phyloP scores from a whole-genome alignment of 2,113 vertebrate species.

The Tychaedon coryphoeus region DNA sequence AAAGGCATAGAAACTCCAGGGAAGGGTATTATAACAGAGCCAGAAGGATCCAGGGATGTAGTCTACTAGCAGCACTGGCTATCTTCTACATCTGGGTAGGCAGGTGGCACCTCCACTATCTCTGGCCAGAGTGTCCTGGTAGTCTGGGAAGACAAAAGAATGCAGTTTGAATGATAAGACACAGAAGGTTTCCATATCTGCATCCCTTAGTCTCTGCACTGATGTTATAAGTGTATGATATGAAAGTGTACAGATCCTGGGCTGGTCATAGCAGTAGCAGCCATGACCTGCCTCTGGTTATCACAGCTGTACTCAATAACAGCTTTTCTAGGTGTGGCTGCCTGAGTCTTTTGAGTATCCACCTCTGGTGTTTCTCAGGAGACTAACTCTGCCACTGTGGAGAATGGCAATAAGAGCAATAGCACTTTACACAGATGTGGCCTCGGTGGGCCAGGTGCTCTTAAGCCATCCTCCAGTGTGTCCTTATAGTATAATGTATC shows the following conservation, averaged over 20 bases:
- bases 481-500: background rate
- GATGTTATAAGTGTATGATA: too few relatives aligned
- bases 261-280: background rate
- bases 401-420: fast-evolving
- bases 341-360: background rate
- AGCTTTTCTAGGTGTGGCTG: background rate
- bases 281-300: background rate
- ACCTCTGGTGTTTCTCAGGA: background rate
- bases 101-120: background rate
- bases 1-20: background rate
- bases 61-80: background rate
- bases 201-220: background rate
- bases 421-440: background rate
- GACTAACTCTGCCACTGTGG: background rate
- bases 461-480: background rate
- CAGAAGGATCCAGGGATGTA: background rate
- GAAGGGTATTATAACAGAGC: background rate
- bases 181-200: background rate
- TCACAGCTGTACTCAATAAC: background rate
- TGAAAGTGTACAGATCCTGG: background rate
- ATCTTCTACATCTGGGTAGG: background rate
- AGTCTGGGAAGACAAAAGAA: background rate
- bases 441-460: background rate
- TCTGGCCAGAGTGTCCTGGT: background rate
- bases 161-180: background rate